These are phyloP conservation scores for Athene cunicularia DNA, from an alignment of 2,113 vertebrate species.

Conservation along the genomic window DNA sequence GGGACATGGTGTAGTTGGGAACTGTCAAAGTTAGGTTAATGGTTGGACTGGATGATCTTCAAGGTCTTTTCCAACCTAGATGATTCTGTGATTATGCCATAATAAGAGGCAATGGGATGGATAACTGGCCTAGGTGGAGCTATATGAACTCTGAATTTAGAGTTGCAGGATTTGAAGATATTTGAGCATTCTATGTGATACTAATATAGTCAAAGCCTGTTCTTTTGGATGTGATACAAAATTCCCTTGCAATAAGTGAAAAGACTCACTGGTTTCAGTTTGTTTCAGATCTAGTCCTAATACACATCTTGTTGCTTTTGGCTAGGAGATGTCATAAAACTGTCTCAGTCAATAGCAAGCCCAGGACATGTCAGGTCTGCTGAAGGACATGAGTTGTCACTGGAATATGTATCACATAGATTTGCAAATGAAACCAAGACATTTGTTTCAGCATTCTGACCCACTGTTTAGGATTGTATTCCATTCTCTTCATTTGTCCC, in stretches of 20 bases:
- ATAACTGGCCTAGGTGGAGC: neutral
- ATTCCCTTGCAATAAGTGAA: neutral
- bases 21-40: too few species aligned
- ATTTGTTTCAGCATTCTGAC: neutral
- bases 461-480: neutral
- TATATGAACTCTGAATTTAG: neutral
- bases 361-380: neutral
- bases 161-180: neutral
- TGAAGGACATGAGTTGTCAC: neutral
- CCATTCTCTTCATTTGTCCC: neutral
- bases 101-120: neutral
- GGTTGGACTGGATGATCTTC: too few species aligned
- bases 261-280: neutral
- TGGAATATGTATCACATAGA: neutral
- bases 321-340: neutral
- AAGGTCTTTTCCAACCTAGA: too few species aligned
- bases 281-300: neutral
- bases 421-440: neutral
- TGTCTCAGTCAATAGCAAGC: neutral
- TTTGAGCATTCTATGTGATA: neutral
- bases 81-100: neutral
- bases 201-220: neutral
- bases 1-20: too few species aligned
- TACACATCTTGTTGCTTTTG: neutral
- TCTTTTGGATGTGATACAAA: neutral